phyloP scores from a whole-genome alignment of 2,113 vertebrate species.

The Zootoca vivipara region DNA sequence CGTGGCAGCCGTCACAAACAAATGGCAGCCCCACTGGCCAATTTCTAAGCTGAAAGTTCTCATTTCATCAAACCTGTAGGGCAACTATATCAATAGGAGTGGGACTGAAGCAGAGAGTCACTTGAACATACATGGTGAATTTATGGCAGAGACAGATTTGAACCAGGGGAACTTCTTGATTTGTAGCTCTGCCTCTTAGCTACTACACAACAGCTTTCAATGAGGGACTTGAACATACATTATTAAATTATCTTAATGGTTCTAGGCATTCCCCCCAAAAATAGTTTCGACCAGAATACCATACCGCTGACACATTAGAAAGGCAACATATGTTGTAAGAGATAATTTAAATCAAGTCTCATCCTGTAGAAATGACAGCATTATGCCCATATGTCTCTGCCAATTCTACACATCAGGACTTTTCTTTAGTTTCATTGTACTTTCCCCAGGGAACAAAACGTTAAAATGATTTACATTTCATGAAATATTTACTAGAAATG shows the following conservation, averaged over 20 bases:
- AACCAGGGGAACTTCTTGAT: not conserved
- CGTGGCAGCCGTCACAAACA: not conserved
- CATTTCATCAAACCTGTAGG: no score
- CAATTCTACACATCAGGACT: conserved; percentile 44
- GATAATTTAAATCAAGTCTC: conserved; percentile 36
- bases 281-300: conserved; percentile 36
- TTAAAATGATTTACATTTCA: conserved; percentile 36
- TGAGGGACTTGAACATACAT: not conserved
- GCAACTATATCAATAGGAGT: not conserved
- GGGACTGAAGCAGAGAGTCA: not conserved
- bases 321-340: conserved; percentile 27
- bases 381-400: conserved; percentile 42
- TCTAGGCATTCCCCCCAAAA: conserved; percentile 9
- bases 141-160: not conserved
- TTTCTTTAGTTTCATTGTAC: conserved; percentile 49
- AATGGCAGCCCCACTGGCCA: not conserved
- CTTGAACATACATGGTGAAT: not conserved
- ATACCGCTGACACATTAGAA: not conserved
- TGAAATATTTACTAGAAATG: not conserved
- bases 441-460: conserved; percentile 50
- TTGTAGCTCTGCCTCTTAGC: conserved; percentile 4
- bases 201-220: conserved; percentile 33
- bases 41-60: no score
- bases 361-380: not conserved
- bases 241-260: conserved; percentile 33